A percentile compares a stretch with the other conserved stretches of the same genome.
phyloP scores from a whole-genome alignment of 1,140 invertebrate species.

The Drosophila sechellia region DNA sequence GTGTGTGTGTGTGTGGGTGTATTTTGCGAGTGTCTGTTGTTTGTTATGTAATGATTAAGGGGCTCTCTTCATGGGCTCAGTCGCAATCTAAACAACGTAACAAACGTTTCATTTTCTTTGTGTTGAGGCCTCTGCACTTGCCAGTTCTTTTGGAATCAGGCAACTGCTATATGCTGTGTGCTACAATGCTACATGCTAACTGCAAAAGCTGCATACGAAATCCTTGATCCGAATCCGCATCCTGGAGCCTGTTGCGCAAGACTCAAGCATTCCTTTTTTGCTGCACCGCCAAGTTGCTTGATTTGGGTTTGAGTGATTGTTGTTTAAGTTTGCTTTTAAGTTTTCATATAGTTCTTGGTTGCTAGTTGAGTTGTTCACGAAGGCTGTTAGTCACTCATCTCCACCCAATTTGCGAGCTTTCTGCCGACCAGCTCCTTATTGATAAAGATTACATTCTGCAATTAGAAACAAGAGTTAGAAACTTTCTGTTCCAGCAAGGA shows the following conservation, averaged over 20 bases:
- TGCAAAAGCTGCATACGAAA: slow-evolving; percentile 6
- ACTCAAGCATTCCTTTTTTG: slow-evolving; percentile 29
- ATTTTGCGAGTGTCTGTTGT: slow-evolving; percentile 3
- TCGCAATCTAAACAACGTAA: slow-evolving; percentile 63
- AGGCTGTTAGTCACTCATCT: slow-evolving; percentile 77
- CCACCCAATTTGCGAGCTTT: slow-evolving; percentile 88
- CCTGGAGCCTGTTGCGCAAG: slow-evolving; percentile 6
- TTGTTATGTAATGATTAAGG: slow-evolving; percentile 50
- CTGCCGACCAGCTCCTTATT: slow-evolving; percentile 89
- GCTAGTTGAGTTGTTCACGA: slow-evolving; percentile 57
- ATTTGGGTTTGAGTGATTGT: slow-evolving; percentile 24
- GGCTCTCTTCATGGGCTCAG: slow-evolving; percentile 63
- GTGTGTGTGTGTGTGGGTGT: slow-evolving; percentile 6
- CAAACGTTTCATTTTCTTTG: slow-evolving; percentile 12
- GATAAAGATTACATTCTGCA: slow-evolving; percentile 88
- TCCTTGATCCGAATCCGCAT: not conserved
- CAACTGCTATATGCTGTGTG: slow-evolving; percentile 3
- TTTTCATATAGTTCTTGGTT: slow-evolving; percentile 35
- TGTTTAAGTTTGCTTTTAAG: slow-evolving; percentile 26
- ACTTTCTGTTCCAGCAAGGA: not conserved
- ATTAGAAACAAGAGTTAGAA: slow-evolving; percentile 55
- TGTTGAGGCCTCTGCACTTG: slow-evolving; percentile 15
- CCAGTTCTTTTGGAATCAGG: slow-evolving; percentile 21
- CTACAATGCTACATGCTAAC: too few relatives aligned
- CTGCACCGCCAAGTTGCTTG: slow-evolving; percentile 18